These are phyloP conservation scores for Paedocypris sp. DNA, from an alignment of 2,113 vertebrate genomes.

Conservation along the genomic window DNA sequence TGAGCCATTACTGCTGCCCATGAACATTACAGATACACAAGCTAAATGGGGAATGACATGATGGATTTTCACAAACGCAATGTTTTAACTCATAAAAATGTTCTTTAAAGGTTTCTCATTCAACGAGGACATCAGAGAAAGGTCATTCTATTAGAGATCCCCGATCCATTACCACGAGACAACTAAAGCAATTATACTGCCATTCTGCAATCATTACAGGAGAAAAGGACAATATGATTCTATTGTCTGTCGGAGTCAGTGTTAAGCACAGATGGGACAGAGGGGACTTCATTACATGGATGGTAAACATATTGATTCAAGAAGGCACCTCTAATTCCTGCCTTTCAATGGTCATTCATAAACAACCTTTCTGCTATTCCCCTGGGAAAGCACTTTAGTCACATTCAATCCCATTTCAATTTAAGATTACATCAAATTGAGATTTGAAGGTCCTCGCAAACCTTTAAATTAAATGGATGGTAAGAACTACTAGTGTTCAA, in stretches of 20 bases:
- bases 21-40: too few relatives aligned
- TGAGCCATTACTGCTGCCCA: too few relatives aligned
- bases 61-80: too few relatives aligned
- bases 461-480: background rate
- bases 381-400: background rate
- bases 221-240: background rate
- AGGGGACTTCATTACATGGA: background rate
- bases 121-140: background rate
- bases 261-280: background rate
- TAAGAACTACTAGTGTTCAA: too few relatives aligned
- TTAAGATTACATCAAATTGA: conserved; percentile 1
- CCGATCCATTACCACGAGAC: background rate
- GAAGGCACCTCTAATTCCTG: conserved; percentile 4
- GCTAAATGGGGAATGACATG: too few relatives aligned
- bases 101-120: too few relatives aligned
- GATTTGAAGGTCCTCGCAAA: background rate
- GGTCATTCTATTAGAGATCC: background rate
- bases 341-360: background rate
- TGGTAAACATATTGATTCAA: conserved; percentile 6
- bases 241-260: background rate
- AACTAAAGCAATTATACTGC: background rate
- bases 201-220: background rate
- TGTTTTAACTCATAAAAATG: too few relatives aligned
- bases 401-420: background rate
- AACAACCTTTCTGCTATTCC: background rate